Evolutionary conservation across 1,140 invertebrate genomes (phyloP), one percentile per base, ranked within the genome.

Genomic region (Drosophila kohkoa): DNA sequence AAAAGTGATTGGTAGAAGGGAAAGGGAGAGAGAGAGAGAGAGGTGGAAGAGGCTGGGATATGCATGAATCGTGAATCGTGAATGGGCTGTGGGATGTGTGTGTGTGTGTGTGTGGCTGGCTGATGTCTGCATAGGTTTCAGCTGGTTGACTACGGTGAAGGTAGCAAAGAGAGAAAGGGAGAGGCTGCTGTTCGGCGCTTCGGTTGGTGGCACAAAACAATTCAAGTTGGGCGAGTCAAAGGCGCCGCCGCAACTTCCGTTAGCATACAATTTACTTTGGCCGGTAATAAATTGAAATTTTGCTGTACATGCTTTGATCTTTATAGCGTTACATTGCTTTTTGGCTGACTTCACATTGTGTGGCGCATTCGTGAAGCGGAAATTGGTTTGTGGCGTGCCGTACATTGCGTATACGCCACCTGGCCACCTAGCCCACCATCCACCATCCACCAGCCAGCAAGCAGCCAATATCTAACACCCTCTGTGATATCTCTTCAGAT

Each of bases 281-380:
- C 69, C 51, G 77, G 77, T 89, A 89, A 88, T 83, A 89, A 88
- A 88, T 89, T 88, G 85, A 88, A 88, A 88, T 58, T 83, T 88
- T 68, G 77, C 69, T 52, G 63, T 51, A 57, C 59, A 32, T 32
- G 76, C 83, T 88, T 88, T 88, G 85, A 88, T 88, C 83, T 89
- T 73, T 68, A 52, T 49, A 76, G 67, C 57, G 69, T 72, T 72
- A 32, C 51, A 75, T 41, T 15, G 51, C 49, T 71, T 81, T 78
- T 77, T 55, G 75, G 71, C 79, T 70, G 51, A 70, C 49, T 75
- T 75, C 58, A 70, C 72, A 72, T 49, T 71, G 68, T 57, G 68
- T 57, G 68, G 38, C 28, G 59, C 30, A 71, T 58, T 70, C 59
- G 66, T 52, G 51, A 25, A 70, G 77, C 83, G 83, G 83, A 88